Evolutionary conservation across 2,888 invertebrate species (phyloP).

Genomic region (Drosophila engyochracea): DNA sequence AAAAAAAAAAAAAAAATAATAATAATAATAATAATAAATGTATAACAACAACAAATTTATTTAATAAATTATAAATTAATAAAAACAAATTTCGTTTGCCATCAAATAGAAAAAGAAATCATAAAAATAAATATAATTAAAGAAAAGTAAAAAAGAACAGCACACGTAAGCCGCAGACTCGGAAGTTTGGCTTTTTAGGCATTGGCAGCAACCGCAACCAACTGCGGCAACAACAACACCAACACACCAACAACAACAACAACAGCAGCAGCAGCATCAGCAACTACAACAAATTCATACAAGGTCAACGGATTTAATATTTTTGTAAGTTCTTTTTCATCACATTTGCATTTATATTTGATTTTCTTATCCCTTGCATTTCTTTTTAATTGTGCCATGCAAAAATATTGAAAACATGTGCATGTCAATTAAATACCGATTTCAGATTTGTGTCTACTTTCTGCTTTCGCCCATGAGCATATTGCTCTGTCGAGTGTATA

Average conservation of each 20-base stretch:
- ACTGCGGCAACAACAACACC: slow-evolving; percentile 26
- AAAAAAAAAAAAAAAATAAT: slow-evolving; percentile 39
- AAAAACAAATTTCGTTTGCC: slow-evolving; percentile 30
- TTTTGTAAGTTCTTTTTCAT: slow-evolving; percentile 77
- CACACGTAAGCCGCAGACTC: slow-evolving; percentile 54
- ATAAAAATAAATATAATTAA: slow-evolving; percentile 41
- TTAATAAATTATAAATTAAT: slow-evolving; percentile 43
- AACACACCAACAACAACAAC: slow-evolving; percentile 25
- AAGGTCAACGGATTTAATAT: slow-evolving; percentile 83
- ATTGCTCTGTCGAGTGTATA: slow-evolving; percentile 29
- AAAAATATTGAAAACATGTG: slow-evolving; percentile 67
- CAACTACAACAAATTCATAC: slow-evolving; percentile 67
- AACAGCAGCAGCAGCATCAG: slow-evolving; percentile 33
- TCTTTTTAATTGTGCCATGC: slow-evolving; percentile 40
- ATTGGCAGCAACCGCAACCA: slow-evolving; percentile 25
- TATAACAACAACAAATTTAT: slow-evolving; percentile 41
- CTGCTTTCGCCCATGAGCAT: slow-evolving; percentile 44
- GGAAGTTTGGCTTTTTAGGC: slow-evolving; percentile 11
- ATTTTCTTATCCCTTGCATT: slow-evolving; percentile 22
- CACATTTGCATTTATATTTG: slow-evolving; percentile 13
- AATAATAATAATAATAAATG: neutral
- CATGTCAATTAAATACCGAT: slow-evolving; percentile 73
- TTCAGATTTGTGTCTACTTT: neutral
- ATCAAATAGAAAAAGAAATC: slow-evolving; percentile 28
- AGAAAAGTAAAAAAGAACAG: slow-evolving; percentile 14